These are phyloP conservation scores for Pogoniulus pusillus DNA, from an alignment of 2,797 vertebrate genomes.

Conservation along the genomic window DNA sequence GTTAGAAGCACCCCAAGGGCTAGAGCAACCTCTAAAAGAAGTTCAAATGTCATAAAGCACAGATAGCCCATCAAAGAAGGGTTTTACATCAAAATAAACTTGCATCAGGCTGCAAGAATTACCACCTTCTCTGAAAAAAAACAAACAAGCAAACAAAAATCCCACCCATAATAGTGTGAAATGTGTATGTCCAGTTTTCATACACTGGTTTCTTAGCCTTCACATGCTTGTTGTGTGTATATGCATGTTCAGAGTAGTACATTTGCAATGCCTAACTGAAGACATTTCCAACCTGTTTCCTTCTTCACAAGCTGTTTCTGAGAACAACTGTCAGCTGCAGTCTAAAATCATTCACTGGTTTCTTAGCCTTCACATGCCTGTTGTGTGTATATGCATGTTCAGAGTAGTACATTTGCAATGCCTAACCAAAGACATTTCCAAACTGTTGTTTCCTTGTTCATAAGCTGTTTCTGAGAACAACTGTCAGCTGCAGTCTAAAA, in stretches of 20 bases:
- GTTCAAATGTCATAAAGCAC: not conserved
- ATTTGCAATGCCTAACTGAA: not conserved
- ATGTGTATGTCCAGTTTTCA: not conserved
- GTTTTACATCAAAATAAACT: not conserved
- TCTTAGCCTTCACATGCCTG: too few relatives aligned
- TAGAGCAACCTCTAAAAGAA: not conserved
- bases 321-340: too few relatives aligned
- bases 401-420: too few relatives aligned
- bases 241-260: too few relatives aligned
- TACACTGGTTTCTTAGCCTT: not conserved
- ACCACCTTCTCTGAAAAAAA: not conserved
- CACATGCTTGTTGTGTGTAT: not conserved
- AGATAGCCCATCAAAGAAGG: not conserved
- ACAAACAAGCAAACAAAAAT: too few relatives aligned
- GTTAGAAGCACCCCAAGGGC: not conserved
- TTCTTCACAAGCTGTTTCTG: not conserved
- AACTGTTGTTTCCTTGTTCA: too few relatives aligned
- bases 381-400: too few relatives aligned
- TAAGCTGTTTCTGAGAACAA: too few relatives aligned
- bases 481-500: too few relatives aligned
- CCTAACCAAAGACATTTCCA: too few relatives aligned
- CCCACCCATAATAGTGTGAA: not conserved
- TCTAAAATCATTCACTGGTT: not conserved
- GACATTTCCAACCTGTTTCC: not conserved
- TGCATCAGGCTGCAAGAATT: not conserved